These are phyloP conservation scores for Neodiprion pinetum DNA, from an alignment of 1,140 invertebrate genomes.

Conservation along the genomic window DNA sequence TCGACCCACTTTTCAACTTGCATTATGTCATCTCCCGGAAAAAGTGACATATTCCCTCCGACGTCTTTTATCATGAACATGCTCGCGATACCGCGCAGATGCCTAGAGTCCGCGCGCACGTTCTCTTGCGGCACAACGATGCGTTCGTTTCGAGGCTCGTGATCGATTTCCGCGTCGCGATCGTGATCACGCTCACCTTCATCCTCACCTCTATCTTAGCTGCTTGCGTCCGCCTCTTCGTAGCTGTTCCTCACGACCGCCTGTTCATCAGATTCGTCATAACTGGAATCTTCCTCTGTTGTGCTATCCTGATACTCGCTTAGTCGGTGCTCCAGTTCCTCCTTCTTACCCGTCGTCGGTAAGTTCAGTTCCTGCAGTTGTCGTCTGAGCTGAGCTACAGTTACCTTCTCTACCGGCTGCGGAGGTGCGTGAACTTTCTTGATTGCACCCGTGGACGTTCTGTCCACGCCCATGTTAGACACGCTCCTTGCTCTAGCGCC, in stretches of 20 bases:
- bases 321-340: background rate
- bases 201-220: background rate
- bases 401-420: background rate
- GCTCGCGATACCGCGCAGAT: background rate
- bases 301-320: background rate
- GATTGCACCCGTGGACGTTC: too few relatives aligned
- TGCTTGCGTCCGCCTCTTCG: background rate
- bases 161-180: background rate
- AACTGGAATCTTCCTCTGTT: too few relatives aligned
- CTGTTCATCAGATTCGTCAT: too few relatives aligned
- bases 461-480: too few relatives aligned
- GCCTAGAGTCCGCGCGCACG: background rate
- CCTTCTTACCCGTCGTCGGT: conserved; percentile 12
- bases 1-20: conserved; percentile 24
- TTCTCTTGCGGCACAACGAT: too few relatives aligned
- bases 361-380: background rate
- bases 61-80: conserved; percentile 20
- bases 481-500: too few relatives aligned
- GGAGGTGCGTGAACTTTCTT: too few relatives aligned
- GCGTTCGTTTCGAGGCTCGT: background rate
- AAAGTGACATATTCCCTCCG: conserved; percentile 18
- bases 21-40: conserved; percentile 20
- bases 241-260: too few relatives aligned
- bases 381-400: conserved; percentile 1
- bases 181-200: background rate